Evolutionary conservation across 1,140 invertebrate species (phyloP), one percentile per base, ranked within the genome.

Genomic region (Zaprionus camerounensis): DNA sequence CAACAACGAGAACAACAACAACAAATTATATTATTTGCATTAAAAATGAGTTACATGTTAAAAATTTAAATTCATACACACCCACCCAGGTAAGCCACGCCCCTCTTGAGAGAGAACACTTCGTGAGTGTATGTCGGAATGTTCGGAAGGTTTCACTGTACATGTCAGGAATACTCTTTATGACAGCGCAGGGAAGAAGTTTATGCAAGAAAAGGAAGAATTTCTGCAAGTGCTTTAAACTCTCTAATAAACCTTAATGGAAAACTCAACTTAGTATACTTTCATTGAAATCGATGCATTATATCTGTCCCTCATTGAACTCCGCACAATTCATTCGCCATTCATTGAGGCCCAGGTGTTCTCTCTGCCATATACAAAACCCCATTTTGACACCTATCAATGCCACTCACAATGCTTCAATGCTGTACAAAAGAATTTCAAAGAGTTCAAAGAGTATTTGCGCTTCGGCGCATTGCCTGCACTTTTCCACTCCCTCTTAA

Each of bases 21-120:
- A 64, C 73, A 81, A 58, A 68, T 78, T 80, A 76, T 87, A 88
- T 88, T 88, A 74, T 87, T 87, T 87, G 84, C 84, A 75, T 87
- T 88, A 88, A 83, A 88, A 87, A 88, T 87, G 84, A 87, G 84
- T 87, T 87, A 88, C 84, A 87, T 81, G 84, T 83, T 83, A 65
- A 87, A 87, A 83, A 88, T 88, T 87, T 87, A 88, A 82, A 88
- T 87, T 87, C 71, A 69, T 78, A 83, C 84, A 88, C 84, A 87
- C 84, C 83, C 80, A 87, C 83, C 66, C 46, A 73, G 62, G 59
- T 55, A 67, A 65, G 41, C 53, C 53, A 61, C 71, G 22, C 5
- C 11, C 70, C 69, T 59, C 28, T 31, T 34, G 9, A 34, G 31
- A 9, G 3, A 9, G 31, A 34, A 34, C 31, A 11, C 28, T 31